Evolutionary conservation across 2,888 invertebrate species (phyloP), one percentile per base, ranked within the genome.

Genomic region (Dioctria rufipes): DNA sequence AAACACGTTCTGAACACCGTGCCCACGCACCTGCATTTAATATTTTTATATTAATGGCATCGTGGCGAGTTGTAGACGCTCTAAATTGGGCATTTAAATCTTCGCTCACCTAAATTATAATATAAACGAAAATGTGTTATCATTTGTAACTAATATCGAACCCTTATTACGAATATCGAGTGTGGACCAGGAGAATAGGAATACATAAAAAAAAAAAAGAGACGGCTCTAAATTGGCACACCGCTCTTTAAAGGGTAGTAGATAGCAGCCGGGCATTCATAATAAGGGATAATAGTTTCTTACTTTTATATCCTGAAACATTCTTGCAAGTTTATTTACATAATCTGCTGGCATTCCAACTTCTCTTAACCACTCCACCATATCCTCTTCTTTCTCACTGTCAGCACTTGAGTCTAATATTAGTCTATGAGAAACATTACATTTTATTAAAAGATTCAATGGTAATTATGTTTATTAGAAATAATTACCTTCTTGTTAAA

Each of bases 291-390:
- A 25, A 11, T 4, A 11, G 5, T 54, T 11, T n/a, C 37, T 1
- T 78, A 92, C 97, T 92, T 99, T 99, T 84, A 99, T 96, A 88
- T 99, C 99, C 91, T 97, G 96, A 89, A 96, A 96, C 99, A 99
- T 99, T 84, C 99, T 92, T 6, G 97, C 98, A 86, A 99, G 90
- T 90, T 99, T 98, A 91, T 98, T 99, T 25, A 99, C 98, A 90
- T 97, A 98, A 90, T 99, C 99, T 0, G 99, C 98, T 3, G 99
- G 99, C 99, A 99, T 99, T 46, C 99, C 99, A 13, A 98, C 97
- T 90, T 99, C 98, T 84, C 98, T 91, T 71, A 96, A 92, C 97
- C 98, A 98, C 88, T 98, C 98, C 0, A 99, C 98, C 96, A 99
- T 99, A 87, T 97, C 98, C 89, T 99, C 99, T 89, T 99, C 99